Evolutionary conservation across 2,888 invertebrate genomes (phyloP).

Genomic region (Spilarctia lutea): DNA sequence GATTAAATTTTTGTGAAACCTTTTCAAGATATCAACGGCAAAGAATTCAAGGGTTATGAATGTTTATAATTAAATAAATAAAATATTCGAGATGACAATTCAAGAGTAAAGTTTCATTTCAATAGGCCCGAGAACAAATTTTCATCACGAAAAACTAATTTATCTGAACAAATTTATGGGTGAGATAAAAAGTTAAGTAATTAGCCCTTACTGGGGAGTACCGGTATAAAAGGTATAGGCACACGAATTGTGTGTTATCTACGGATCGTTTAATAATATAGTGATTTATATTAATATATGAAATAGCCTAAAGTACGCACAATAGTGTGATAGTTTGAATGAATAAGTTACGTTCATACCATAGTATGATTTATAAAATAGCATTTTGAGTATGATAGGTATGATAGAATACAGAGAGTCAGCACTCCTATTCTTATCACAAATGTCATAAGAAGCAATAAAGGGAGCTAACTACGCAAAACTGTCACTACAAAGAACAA

Average conservation of each 20-base stretch:
- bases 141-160: constrained; percentile 50
- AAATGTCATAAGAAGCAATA: no score
- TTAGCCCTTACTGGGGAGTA: constrained; percentile 41
- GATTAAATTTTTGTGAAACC: neutral
- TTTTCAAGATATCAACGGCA: neutral
- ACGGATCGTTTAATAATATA: constrained; percentile 31
- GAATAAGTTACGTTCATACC: neutral
- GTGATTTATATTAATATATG: constrained; percentile 44
- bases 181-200: constrained; percentile 53
- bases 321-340: neutral
- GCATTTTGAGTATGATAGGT: no score
- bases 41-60: neutral
- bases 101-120: constrained; percentile 27
- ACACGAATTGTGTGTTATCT: constrained; percentile 38
- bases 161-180: constrained; percentile 51
- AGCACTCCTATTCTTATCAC: no score
- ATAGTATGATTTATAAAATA: neutral
- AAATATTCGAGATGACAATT: constrained; percentile 19
- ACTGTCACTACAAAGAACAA: no score
- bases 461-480: no score
- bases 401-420: no score
- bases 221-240: constrained; percentile 18
- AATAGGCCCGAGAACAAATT: constrained; percentile 26
- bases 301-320: neutral
- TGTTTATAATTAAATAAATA: neutral